A percentile compares a stretch with the other conserved stretches of the same genome.
Evolutionary conservation across 1,140 invertebrate species (phyloP).

Genomic region (Drosophila neocordata): DNA sequence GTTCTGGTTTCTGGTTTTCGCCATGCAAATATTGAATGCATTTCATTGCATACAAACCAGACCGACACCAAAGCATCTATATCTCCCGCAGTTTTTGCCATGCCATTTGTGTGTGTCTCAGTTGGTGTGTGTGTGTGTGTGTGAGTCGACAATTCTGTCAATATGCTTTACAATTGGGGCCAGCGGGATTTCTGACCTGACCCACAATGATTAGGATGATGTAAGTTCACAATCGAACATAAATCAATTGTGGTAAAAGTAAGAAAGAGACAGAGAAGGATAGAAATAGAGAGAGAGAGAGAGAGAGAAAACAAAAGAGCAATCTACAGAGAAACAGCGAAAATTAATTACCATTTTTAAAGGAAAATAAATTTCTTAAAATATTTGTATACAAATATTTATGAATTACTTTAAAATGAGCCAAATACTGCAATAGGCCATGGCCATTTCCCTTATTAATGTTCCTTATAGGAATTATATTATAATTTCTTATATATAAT

Average conservation of each 20-base stretch:
- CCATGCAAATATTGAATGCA: slow-evolving; percentile 45
- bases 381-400: too few relatives aligned
- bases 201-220: slow-evolving; percentile 47
- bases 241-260: slow-evolving; percentile 16
- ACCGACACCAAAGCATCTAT: neutral
- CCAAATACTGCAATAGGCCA: too few relatives aligned
- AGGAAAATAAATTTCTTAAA: too few relatives aligned
- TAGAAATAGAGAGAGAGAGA: neutral
- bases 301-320: slow-evolving; percentile 5
- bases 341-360: too few relatives aligned
- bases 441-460: too few relatives aligned
- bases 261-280: slow-evolving; percentile 4
- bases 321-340: neutral
- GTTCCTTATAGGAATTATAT: too few relatives aligned
- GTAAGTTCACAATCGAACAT: slow-evolving; percentile 21
- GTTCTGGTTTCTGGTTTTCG: slow-evolving; percentile 21
- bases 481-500: too few relatives aligned
- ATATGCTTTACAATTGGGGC: slow-evolving; percentile 7
- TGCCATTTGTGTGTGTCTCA: neutral
- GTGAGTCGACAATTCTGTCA: slow-evolving; percentile 30
- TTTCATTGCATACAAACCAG: neutral
- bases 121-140: neutral
- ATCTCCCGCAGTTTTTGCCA: slow-evolving; percentile 28
- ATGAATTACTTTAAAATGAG: too few relatives aligned
- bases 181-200: slow-evolving; percentile 26